Evolutionary conservation across 2,113 vertebrate genomes (phyloP).

Genomic region (Tonatia bakeri): DNA sequence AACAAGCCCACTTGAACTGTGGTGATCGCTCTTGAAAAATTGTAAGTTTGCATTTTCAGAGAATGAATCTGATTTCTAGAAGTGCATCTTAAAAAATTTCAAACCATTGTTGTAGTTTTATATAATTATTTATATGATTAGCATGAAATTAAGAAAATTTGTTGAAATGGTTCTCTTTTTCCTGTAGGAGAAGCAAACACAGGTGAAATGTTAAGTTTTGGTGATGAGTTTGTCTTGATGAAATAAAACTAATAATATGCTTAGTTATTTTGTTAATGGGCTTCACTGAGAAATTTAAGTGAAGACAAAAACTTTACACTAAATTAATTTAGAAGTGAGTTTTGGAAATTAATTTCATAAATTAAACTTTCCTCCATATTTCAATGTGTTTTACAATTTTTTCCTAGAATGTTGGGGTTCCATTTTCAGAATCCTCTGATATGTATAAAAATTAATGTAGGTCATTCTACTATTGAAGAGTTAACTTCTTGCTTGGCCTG

Average conservation of each 20-base stretch:
- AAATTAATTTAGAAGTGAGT: not conserved
- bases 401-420: not conserved
- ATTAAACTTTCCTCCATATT: conserved; percentile 1
- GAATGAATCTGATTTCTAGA: not conserved
- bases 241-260: not conserved
- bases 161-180: not conserved
- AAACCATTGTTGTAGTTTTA: not conserved
- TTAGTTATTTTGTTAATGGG: not conserved
- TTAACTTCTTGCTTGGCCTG: not conserved
- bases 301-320: not conserved
- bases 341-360: conserved; percentile 8
- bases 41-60: not conserved
- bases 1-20: not conserved
- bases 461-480: not conserved
- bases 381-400: not conserved
- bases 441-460: not conserved
- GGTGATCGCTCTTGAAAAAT: not conserved
- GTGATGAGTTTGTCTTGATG: not conserved
- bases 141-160: not conserved
- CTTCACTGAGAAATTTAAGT: conserved; percentile 9
- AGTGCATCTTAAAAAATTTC: not conserved
- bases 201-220: not conserved
- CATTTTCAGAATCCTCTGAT: not conserved
- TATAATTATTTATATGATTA: not conserved
- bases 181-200: not conserved